Evolutionary conservation across 1,140 invertebrate species (phyloP).

Genomic region (Drosophila sp.): DNA sequence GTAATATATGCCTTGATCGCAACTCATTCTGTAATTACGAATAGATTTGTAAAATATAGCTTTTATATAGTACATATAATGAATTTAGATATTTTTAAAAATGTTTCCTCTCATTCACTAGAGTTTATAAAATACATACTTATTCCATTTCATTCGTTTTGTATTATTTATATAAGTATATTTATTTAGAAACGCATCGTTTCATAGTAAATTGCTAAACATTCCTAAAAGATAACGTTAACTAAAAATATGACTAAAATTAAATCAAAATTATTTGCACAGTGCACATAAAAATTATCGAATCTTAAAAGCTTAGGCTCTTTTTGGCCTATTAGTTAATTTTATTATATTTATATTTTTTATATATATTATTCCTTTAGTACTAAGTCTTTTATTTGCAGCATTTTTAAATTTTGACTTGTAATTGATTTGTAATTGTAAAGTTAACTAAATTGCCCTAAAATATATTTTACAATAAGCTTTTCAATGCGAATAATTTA

Average conservation of each 20-base stretch:
- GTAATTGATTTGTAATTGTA: slow-evolving; percentile 45
- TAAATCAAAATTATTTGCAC: slow-evolving; percentile 62
- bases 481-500: slow-evolving; percentile 31
- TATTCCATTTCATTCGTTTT: slow-evolving; percentile 11
- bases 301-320: slow-evolving; percentile 32
- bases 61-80: slow-evolving; percentile 31
- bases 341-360: slow-evolving; percentile 17
- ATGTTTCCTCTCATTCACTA: slow-evolving; percentile 10
- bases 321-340: slow-evolving; percentile 14
- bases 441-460: slow-evolving; percentile 74
- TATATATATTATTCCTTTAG: slow-evolving; percentile 45
- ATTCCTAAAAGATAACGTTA: slow-evolving; percentile 50
- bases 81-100: slow-evolving; percentile 35
- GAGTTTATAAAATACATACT: slow-evolving; percentile 22
- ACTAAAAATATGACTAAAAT: slow-evolving; percentile 77
- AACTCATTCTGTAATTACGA: slow-evolving; percentile 59
- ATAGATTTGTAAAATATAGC: slow-evolving; percentile 43
- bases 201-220: slow-evolving; percentile 57
- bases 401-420: slow-evolving; percentile 65
- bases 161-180: background rate
- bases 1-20: slow-evolving; percentile 41
- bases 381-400: slow-evolving; percentile 73
- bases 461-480: slow-evolving; percentile 47
- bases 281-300: slow-evolving; percentile 47
- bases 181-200: slow-evolving; percentile 52